Evolutionary conservation across 2,888 invertebrate genomes (phyloP), one percentile per base, ranked within the genome.

Genomic region (Drosophila conformis): DNA sequence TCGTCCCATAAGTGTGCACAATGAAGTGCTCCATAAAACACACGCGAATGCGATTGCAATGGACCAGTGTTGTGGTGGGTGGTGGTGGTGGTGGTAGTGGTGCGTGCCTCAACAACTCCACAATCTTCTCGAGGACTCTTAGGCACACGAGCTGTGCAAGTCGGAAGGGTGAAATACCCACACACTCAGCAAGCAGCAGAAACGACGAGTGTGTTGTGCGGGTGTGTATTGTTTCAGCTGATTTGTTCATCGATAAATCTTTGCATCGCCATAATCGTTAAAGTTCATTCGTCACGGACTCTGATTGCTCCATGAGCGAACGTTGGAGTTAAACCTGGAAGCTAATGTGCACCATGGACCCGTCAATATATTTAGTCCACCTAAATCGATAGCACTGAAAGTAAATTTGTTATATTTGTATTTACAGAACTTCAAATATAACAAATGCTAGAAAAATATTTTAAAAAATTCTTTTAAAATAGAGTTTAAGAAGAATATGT

Each of bases 251-350:
- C 87, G 82, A 87, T 87, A 88, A 88, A 88, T 87, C 89, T 88
- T 84, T 82, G 82, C 80, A 82, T 83, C 86, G 87, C 89, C 84
- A 87, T 87, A 87, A 87, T 84, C 87, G 86, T 87, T 87, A 88
- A 87, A 76, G 89, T 80, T 86, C 87, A 84, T 86, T 84, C 89
- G 87, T 86, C 89, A 87, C 78, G 78, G 82, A 54, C 78, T 74
- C 70, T 82, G 86, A 88, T 80, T 88, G 78, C 79, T 58, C 72
- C 77, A 62, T 65, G 56, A 69, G 69, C 70, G 71, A 69, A 33
- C 64, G 66, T 65, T 66, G 46, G 21, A 65, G 59, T 38, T 27
- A 52, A 57, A 60, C 54, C 68, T 49, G 51, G 38, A 48, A 60
- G 68, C 60, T 58, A 76, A 69, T 64, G 49, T 58, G 54, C 46